Conservation (phyloP, 1,140 invertebrate species). For the Paramacrobiotus metropolitanus region DNA sequence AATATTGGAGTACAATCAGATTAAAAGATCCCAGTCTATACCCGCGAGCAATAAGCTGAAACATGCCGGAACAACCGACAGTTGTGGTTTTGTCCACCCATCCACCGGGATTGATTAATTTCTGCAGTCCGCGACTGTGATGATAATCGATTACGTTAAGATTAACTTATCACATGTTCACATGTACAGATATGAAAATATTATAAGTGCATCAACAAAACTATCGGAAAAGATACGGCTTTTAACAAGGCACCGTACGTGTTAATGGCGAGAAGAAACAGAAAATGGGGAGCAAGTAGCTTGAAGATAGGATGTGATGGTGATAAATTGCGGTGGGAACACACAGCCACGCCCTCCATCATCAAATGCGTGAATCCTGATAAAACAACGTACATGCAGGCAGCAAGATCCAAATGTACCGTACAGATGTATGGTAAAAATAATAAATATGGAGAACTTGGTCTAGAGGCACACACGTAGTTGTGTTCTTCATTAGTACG, state of each 20-base stretch:
- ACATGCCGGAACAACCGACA: conserved; percentile 24
- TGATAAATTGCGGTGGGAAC: conserved; percentile 24
- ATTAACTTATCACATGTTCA: background rate
- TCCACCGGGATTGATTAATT: conserved; percentile 23
- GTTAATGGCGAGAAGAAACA: conserved; percentile 26
- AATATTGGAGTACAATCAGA: background rate
- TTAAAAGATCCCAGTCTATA: background rate
- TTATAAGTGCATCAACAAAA: too few relatives aligned
- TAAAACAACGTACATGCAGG: too few relatives aligned
- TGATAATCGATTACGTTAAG: background rate
- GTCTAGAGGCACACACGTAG: too few relatives aligned
- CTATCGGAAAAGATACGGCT: background rate
- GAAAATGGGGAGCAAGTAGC: conserved; percentile 27
- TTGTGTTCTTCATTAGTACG: too few relatives aligned
- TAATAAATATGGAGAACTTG: too few relatives aligned
- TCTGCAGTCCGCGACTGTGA: conserved; percentile 22
- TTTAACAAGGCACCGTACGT: conserved; percentile 13
- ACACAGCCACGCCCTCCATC: conserved; percentile 26
- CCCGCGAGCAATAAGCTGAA: conserved; percentile 19
- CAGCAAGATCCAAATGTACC: too few relatives aligned
- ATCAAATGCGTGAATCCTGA: conserved; percentile 26
- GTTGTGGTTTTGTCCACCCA: conserved; percentile 30
- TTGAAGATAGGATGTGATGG: conserved; percentile 27
- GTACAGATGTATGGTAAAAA: too few relatives aligned
- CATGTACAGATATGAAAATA: too few relatives aligned